Evolutionary conservation across 2,113 vertebrate genomes (phyloP).

Genomic region (Hoplias malabaricus): DNA sequence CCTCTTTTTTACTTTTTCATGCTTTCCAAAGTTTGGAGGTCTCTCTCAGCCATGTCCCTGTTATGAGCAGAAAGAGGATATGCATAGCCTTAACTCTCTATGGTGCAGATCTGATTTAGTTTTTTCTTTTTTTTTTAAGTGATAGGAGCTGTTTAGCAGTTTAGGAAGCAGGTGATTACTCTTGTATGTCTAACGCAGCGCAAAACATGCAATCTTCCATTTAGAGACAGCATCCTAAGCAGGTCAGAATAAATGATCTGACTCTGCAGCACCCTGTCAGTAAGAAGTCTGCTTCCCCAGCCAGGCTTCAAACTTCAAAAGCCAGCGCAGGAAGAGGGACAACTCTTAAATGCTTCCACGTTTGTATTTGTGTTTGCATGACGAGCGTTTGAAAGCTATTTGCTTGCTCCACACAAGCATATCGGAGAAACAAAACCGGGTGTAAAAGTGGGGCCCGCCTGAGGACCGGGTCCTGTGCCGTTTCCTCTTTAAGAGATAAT

Average conservation of each 20-base stretch:
- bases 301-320: slow-evolving; percentile 28
- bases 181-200: background rate
- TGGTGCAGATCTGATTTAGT: no score
- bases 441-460: background rate
- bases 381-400: slow-evolving; percentile 23
- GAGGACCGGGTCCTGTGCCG: slow-evolving; percentile 19
- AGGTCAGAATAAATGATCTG: background rate
- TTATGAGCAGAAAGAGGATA: no score
- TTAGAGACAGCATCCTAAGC: background rate
- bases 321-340: background rate
- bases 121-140: background rate
- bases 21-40: no score
- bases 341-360: slow-evolving; percentile 32
- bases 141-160: background rate
- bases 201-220: background rate
- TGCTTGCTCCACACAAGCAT: slow-evolving; percentile 18
- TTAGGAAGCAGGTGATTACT: background rate
- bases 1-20: no score
- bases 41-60: no score
- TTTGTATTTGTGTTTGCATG: slow-evolving; percentile 33
- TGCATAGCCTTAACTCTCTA: no score
- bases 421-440: background rate
- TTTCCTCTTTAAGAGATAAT: slow-evolving; percentile 52
- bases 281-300: background rate
- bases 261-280: slow-evolving; percentile 15